A percentile compares a stretch with the other conserved stretches of the same genome.
phyloP scores from a whole-genome alignment of 2,797 vertebrate genomes.

The Platyrinchus mystaceus region DNA sequence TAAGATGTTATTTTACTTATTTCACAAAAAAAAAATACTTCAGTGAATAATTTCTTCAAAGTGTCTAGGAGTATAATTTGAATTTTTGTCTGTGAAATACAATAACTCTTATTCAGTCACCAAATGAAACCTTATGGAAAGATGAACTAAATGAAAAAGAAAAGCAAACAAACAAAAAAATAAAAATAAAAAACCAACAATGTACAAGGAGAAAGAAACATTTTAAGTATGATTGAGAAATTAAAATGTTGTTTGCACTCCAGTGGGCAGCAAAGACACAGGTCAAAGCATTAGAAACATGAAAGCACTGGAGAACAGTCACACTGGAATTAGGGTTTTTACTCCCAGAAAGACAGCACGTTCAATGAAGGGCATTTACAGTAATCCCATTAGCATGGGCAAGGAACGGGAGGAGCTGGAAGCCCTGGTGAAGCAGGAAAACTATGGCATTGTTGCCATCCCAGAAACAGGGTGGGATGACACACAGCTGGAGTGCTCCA shows the following conservation, averaged over 20 bases:
- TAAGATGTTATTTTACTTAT: background rate
- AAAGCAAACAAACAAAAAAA: no score
- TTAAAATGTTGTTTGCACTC: background rate
- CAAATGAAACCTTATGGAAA: background rate
- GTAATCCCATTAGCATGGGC: accelerated
- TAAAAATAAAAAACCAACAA: background rate
- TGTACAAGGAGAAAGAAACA: background rate
- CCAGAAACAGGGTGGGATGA: background rate
- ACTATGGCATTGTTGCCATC: background rate
- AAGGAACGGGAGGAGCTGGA: background rate
- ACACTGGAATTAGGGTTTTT: background rate
- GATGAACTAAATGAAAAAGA: background rate
- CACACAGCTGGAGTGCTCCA: background rate
- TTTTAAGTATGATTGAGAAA: background rate
- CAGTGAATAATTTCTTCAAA: background rate
- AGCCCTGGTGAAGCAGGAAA: background rate
- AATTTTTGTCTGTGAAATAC: background rate
- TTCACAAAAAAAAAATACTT: background rate
- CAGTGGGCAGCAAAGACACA: background rate
- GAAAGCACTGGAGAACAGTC: background rate
- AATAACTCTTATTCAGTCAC: background rate
- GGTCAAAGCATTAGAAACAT: background rate
- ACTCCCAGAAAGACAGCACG: background rate
- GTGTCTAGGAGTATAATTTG: background rate
- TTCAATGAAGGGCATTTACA: background rate